Evolutionary conservation across 1,140 invertebrate genomes (phyloP), one percentile per base, ranked within the genome.

Genomic region (Aphidius ervi): DNA sequence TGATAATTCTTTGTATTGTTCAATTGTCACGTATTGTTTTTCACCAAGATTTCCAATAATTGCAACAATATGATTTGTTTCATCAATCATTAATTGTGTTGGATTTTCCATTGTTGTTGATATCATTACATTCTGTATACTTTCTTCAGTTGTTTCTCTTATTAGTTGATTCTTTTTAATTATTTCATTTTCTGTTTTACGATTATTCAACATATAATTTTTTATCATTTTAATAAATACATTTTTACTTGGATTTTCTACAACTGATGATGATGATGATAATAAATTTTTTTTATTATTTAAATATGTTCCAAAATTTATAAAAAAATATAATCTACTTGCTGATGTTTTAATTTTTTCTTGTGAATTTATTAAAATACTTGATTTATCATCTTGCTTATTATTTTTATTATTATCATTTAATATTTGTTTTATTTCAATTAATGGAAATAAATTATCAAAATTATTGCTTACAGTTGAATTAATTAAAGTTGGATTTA

Each of bases 21-120:
- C 54, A 9, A 67, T 31, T 6, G 73, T 72, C 20, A 75, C 54
- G 39, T 74, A 77, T 20, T 71, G 61, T 45, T 61, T 70, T 20
- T 67, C 61, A 16, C 70, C 72, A 3, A 71, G 43, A 62, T 67
- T 66, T 53, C 73, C 68, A 3, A 37, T 63, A 8, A 74, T 62
- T 10, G 61, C 62, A 56, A 75, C 64, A 6, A 76, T 57, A 56
- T 45, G 68, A 40, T 71, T 67, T 5, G n/a, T 42, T 3, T 50
- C 53, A 40, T 47, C 56, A 45, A 64, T 54, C 7, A 9, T 23
- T 45, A 46, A 9, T 45, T 50, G 5, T 9, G 20, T 4, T 48
- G 6, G 10, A 50, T 57, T 41, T 46, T 20, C 16, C 16, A 31
- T 31, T 31, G 23, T 16, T 31, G 20, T 37, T 6, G 37, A 39